These are phyloP conservation scores for Diadumene lineata DNA, from an alignment of 92 coral and sea anemone species.

Conservation along the genomic window DNA sequence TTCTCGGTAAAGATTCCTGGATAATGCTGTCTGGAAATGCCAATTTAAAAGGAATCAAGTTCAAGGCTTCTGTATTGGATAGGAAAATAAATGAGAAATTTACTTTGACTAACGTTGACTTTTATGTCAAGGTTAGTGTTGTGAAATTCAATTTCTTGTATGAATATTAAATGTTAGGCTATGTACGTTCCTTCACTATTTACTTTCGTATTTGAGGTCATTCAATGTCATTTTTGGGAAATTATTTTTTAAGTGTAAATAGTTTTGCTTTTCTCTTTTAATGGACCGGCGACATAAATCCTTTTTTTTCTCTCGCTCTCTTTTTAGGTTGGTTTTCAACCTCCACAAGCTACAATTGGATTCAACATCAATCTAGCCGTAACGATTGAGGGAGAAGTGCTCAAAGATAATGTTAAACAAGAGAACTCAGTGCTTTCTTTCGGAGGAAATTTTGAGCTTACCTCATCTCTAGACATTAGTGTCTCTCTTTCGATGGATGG, in stretches of 20 bases:
- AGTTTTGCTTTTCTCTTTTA: too few species aligned
- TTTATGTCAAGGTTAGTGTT: slow-evolving; percentile 34
- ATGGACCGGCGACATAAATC: too few species aligned
- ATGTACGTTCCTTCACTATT: too few species aligned
- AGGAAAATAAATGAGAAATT: slow-evolving; percentile 25
- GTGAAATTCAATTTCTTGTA: too few species aligned
- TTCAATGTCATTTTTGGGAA: too few species aligned
- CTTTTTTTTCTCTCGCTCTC: too few species aligned
- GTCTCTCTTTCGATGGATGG: slow-evolving; percentile 50
- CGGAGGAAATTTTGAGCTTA: not conserved
- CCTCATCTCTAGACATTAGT: slow-evolving; percentile 6
- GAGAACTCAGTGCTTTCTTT: not conserved
- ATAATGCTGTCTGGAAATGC: slow-evolving; percentile 28
- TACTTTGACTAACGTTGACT: slow-evolving; percentile 25
- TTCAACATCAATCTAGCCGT: slow-evolving; percentile 52
- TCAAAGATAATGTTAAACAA: not conserved
- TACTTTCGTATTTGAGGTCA: too few species aligned
- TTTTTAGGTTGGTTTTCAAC: not conserved
- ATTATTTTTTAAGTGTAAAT: too few species aligned
- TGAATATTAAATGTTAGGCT: too few species aligned
- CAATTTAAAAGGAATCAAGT: slow-evolving; percentile 4
- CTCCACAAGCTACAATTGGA: slow-evolving; percentile 27
- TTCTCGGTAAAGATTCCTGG: slow-evolving; percentile 26
- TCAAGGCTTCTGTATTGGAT: slow-evolving; percentile 27
- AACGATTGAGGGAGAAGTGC: slow-evolving; percentile 50